Evolutionary conservation across 2,797 vertebrate genomes (phyloP), one percentile per base, ranked within the genome.

Genomic region (Cheirogaleus major): DNA sequence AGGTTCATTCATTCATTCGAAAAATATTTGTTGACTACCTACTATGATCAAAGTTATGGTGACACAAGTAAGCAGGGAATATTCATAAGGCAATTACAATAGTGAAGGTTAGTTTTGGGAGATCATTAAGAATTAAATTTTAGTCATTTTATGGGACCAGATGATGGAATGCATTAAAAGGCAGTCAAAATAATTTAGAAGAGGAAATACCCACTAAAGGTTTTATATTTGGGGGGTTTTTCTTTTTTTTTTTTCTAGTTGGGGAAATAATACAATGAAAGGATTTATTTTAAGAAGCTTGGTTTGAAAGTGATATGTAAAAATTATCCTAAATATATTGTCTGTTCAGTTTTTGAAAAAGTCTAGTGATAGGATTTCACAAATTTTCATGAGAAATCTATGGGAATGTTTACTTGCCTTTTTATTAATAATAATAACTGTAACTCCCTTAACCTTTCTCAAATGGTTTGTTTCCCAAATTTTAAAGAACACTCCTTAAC

Each of bases 91-190:
- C 2, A 65, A 14, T 94, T 65, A 63, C 18, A 84, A 2, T 17
- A 84, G 25, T 79, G 32, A 89, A 80, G 50, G 13, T 73, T 69
- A 75, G 8, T n/a, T 88, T 81, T 61, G 52, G 10, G 27, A 10
- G 8, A 81, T 4, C 30, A 57, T 67, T 59, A 75, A 67, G 55
- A 78, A 57, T 88, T 90, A 91, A 27, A 81, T 80, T 82, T 48
- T 12, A 35, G 25, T 75, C 59, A 84, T 81, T 90, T 89, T 72
- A 65, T 57, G 13, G n/a, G 57, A 50, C n/a, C 10, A 45, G 65
- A 84, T 89, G 88, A 89, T 67, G 25, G 35, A 93, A 82, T 69
- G 11, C 25, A 83, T 91, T 88, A 92, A 91, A 93, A 92, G 43
- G 65, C 63, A 75, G 22, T 32, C 82, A 92, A 35, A 83, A 86